Conservation (phyloP, 2,797 vertebrate genomes). For the Sandelia bainsii region DNA sequence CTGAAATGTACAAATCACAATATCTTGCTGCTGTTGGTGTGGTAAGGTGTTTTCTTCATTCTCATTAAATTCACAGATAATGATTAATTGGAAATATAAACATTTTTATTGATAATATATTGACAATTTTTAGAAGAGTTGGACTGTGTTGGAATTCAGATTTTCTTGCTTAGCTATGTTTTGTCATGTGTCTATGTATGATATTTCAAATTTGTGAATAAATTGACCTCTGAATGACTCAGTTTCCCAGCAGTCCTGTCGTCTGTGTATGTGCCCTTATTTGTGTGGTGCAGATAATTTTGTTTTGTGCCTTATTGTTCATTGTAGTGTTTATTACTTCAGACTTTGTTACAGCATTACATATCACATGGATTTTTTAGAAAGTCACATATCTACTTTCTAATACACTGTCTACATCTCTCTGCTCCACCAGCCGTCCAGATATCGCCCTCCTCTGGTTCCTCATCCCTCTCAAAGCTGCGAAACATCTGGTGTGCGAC, state of each 20-base stretch:
- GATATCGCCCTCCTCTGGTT: slow-evolving; percentile 96
- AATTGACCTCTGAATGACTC: slow-evolving; percentile 42
- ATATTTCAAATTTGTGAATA: slow-evolving; percentile 66
- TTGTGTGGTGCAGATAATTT: background rate
- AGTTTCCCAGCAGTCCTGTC: background rate
- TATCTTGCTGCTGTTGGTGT: slow-evolving; percentile 17
- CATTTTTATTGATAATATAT: background rate
- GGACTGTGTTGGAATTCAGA: slow-evolving; percentile 15
- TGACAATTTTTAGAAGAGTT: slow-evolving; percentile 4
- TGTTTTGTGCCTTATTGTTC: too few relatives aligned
- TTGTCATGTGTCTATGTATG: slow-evolving; percentile 33
- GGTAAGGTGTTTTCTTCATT: slow-evolving; percentile 12
- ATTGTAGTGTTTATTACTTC: too few relatives aligned
- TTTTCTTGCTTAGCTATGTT: slow-evolving; percentile 14
- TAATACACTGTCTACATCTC: background rate
- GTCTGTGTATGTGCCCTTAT: background rate
- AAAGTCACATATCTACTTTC: background rate
- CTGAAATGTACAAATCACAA: slow-evolving; percentile 35
- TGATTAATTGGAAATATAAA: background rate
- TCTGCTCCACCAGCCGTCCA: slow-evolving; percentile 87
- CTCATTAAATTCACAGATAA: slow-evolving; percentile 3
- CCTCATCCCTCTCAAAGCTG: slow-evolving; percentile 91
- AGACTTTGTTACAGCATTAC: too few relatives aligned
- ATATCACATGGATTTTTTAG: too few relatives aligned
- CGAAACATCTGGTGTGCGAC: slow-evolving; percentile 92